Conservation (phyloP, 2,797 vertebrate species). For the Manis crassicaudata region DNA sequence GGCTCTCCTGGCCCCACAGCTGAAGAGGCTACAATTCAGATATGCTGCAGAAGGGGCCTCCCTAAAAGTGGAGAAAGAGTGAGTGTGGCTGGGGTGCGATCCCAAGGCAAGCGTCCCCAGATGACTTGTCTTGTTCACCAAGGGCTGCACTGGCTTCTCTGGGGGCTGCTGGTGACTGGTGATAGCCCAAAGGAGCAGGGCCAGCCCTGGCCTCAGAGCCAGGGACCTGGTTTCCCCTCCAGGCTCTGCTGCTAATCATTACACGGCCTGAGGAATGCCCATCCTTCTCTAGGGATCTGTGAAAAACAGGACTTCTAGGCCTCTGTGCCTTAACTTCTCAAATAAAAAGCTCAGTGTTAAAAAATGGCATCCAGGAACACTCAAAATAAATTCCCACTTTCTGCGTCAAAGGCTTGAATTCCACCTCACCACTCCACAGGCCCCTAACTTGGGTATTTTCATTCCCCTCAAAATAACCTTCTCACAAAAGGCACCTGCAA, state of each 20-base stretch:
- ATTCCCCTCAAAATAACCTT: slow-evolving; percentile 53
- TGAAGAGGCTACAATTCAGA: neutral
- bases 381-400: slow-evolving; percentile 39
- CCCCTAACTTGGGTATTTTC: slow-evolving; percentile 41
- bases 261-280: neutral
- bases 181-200: no score
- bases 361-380: neutral
- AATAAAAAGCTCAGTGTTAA: neutral
- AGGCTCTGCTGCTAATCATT: neutral
- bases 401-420: neutral
- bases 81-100: neutral
- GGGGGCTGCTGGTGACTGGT: neutral
- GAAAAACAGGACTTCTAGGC: neutral
- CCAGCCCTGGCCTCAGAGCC: neutral
- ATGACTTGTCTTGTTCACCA: rapidly evolving
- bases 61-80: neutral
- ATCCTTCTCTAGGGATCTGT: neutral
- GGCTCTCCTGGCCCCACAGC: neutral
- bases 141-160: neutral
- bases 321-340: neutral
- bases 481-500: slow-evolving; percentile 38
- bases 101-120: neutral
- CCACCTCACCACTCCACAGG: neutral
- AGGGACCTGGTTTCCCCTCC: neutral
- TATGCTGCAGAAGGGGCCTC: no score